Conservation (phyloP, 2,113 vertebrate genomes). For the Pygoscelis adeliae region DNA sequence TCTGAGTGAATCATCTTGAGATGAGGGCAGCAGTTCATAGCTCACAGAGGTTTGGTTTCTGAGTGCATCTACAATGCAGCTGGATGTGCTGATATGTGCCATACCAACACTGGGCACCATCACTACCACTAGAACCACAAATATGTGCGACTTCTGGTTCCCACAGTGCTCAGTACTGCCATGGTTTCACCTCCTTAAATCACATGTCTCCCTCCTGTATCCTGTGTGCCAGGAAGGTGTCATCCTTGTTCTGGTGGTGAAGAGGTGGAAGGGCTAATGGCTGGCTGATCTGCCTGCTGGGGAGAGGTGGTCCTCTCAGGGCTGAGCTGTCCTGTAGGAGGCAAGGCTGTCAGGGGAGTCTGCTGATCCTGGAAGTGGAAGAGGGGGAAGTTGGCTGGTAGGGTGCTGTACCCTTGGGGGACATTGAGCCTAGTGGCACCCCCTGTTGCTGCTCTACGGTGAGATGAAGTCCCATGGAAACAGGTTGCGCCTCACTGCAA, state of each 20-base stretch:
- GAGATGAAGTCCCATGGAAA: background rate
- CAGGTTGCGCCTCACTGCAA: background rate
- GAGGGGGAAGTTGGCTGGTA: background rate
- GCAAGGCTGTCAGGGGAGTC: background rate
- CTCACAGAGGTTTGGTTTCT: background rate
- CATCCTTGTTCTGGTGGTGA: background rate
- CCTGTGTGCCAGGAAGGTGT: background rate
- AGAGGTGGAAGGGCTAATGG: background rate
- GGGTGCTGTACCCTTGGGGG: background rate
- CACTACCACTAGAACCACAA: background rate
- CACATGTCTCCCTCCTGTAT: background rate
- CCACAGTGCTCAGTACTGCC: background rate
- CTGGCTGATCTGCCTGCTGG: background rate
- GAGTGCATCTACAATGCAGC: fast-evolving
- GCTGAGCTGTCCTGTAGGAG: background rate
- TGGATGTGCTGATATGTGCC: background rate
- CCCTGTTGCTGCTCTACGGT: background rate
- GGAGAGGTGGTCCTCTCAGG: background rate
- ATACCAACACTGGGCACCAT: background rate
- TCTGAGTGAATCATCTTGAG: conserved; percentile 25
- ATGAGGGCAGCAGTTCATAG: background rate
- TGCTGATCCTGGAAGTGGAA: background rate
- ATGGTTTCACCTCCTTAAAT: background rate
- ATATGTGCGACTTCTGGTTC: background rate
- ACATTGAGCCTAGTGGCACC: background rate